Conservation (phyloP, 2,888 invertebrate species). For the Andricus quercusramuli region DNA sequence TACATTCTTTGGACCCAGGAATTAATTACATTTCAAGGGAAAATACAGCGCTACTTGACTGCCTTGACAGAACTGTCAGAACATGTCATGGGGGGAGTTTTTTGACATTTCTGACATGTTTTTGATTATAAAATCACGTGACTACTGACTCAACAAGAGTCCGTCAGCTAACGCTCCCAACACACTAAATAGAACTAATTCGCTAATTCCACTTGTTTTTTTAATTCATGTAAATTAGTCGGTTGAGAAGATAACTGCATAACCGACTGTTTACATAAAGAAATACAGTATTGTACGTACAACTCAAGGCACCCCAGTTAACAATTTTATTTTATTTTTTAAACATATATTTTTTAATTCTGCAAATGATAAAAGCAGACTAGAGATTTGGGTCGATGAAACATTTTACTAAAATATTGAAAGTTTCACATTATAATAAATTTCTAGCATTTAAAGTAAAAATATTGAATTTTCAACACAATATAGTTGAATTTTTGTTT, state of each 20-base stretch:
- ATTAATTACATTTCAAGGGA: not conserved
- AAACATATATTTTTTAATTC: no score
- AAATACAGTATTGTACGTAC: not conserved
- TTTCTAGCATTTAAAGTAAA: no score
- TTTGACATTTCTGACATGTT: not conserved
- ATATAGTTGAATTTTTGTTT: no score
- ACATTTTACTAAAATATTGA: no score
- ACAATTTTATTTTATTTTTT: no score
- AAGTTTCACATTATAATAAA: no score
- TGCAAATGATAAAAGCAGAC: no score
- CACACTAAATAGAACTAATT: not conserved
- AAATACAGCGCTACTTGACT: not conserved
- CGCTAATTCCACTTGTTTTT: not conserved
- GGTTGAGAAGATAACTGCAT: conserved; percentile 10
- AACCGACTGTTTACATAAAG: not conserved
- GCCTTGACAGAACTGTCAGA: not conserved
- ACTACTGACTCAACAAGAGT: not conserved
- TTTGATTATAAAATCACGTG: conserved; percentile 27
- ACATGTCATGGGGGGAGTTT: not conserved
- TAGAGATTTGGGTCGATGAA: no score
- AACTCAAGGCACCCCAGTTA: not conserved
- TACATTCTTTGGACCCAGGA: not conserved
- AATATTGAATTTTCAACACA: no score
- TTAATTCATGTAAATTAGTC: not conserved
- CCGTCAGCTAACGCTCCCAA: conserved; percentile 14